These are phyloP conservation scores for Beris morrisii DNA, from an alignment of 2,888 invertebrate species.

Conservation along the genomic window DNA sequence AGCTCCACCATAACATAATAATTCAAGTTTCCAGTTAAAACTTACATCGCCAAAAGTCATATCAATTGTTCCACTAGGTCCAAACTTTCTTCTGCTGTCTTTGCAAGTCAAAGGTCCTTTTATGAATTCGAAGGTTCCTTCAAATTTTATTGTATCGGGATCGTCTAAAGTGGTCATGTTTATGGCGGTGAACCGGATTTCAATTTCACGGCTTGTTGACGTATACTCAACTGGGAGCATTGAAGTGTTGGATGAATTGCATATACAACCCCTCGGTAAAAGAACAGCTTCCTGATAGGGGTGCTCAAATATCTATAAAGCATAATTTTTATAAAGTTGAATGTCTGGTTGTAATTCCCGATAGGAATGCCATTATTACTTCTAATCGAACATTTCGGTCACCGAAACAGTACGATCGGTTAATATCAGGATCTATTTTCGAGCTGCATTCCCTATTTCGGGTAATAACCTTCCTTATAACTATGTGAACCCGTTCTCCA, in stretches of 20 bases:
- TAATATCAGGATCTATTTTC: constrained; percentile 62
- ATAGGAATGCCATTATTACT: constrained; percentile 41
- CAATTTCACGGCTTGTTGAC: constrained; percentile 74
- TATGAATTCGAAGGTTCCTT: constrained; percentile 81
- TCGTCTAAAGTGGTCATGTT: constrained; percentile 86
- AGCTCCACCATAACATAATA: no score
- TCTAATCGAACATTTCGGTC: constrained; percentile 70
- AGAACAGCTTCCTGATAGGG: constrained; percentile 73
- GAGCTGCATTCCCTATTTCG: constrained; percentile 59
- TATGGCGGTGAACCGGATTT: constrained; percentile 77
- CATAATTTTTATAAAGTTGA: neutral
- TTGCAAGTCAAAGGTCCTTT: constrained; percentile 70
- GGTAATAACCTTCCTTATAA: constrained; percentile 72
- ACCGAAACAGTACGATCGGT: constrained; percentile 71
- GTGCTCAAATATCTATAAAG: constrained; percentile 65
- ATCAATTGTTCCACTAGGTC: constrained; percentile 75
- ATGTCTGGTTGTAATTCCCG: neutral
- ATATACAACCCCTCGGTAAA: constrained; percentile 77
- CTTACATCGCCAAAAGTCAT: constrained; percentile 59
- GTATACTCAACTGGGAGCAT: constrained; percentile 73
- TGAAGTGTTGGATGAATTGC: constrained; percentile 62
- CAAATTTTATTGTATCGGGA: constrained; percentile 81
- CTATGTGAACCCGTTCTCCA: constrained; percentile 77
- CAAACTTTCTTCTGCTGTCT: constrained; percentile 69
- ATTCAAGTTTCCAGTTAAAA: constrained; percentile 5